Evolutionary conservation across 1,140 invertebrate species (phyloP).

Genomic region (Diachasma alloeum): DNA sequence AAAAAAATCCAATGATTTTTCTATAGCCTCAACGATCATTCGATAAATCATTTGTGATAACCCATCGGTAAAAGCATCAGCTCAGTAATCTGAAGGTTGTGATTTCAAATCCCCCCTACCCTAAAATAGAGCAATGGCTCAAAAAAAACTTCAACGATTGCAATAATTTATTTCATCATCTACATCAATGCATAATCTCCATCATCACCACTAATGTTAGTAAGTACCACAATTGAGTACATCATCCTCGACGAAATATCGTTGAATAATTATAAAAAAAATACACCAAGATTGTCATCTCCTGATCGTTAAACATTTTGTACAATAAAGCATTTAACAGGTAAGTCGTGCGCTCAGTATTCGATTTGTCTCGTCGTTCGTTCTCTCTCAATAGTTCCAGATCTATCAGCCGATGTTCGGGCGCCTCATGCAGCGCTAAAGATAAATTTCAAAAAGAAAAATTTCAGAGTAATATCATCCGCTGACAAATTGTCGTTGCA

Average conservation of each 20-base stretch:
- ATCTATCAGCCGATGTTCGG: not conserved
- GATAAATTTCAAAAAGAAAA: no score
- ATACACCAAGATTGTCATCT: slow-evolving; percentile 18
- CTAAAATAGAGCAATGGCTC: no score
- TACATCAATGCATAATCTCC: not conserved
- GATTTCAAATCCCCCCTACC: no score
- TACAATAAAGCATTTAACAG: slow-evolving; percentile 13
- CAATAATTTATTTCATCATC: slow-evolving; percentile 6
- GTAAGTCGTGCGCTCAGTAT: not conserved
- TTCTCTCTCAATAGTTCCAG: not conserved
- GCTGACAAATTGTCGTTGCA: no score
- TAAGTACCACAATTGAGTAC: no score
- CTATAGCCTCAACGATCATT: no score
- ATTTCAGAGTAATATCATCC: no score
- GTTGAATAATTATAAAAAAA: slow-evolving; percentile 23
- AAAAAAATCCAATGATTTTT: no score
- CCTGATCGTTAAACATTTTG: slow-evolving; percentile 10
- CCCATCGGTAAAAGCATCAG: no score
- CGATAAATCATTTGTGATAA: no score
- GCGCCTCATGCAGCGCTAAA: no score
- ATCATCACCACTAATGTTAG: not conserved
- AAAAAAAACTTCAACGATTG: not conserved
- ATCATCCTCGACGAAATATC: not conserved
- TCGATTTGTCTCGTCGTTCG: slow-evolving; percentile 9
- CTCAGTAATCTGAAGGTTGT: no score